These are phyloP conservation scores for Danionella dracula DNA, from an alignment of 2,797 vertebrate species.

Conservation along the genomic window DNA sequence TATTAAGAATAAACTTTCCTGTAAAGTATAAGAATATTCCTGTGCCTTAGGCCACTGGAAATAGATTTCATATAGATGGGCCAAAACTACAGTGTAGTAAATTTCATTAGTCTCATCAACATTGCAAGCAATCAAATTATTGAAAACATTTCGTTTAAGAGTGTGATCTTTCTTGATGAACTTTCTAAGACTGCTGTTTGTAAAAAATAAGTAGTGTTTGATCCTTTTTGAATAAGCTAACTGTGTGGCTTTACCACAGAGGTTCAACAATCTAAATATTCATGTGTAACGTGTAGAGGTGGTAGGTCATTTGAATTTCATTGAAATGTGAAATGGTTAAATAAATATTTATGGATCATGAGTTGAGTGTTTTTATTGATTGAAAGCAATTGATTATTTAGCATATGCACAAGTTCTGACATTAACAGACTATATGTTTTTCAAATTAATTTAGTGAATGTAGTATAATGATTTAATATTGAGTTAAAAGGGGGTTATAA, in stretches of 20 bases:
- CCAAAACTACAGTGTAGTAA: conserved; percentile 68
- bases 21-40: conserved; percentile 70
- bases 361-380: conserved; percentile 49
- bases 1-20: conserved; percentile 65
- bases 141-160: conserved; percentile 18
- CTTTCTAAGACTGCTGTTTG: conserved; percentile 74
- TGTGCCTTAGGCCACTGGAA: conserved; percentile 77
- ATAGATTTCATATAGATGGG: conserved; percentile 70
- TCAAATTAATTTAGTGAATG: no score
- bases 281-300: conserved; percentile 73
- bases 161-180: conserved; percentile 63
- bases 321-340: conserved; percentile 69
- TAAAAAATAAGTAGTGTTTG: conserved; percentile 45
- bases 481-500: no score
- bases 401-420: no score
- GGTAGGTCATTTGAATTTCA: conserved; percentile 70
- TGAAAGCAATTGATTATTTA: no score
- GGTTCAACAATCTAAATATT: conserved; percentile 67
- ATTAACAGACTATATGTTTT: no score
- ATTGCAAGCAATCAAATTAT: conserved; percentile 55
- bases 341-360: conserved; percentile 77
- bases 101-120: conserved; percentile 59
- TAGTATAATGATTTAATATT: no score
- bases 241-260: conserved; percentile 71
- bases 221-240: conserved; percentile 67